Percentiles rank a stretch among this genome's conserved stretches.
Evolutionary conservation across 2,888 invertebrate genomes (phyloP).

Genomic region (Miltochrista miniata): DNA sequence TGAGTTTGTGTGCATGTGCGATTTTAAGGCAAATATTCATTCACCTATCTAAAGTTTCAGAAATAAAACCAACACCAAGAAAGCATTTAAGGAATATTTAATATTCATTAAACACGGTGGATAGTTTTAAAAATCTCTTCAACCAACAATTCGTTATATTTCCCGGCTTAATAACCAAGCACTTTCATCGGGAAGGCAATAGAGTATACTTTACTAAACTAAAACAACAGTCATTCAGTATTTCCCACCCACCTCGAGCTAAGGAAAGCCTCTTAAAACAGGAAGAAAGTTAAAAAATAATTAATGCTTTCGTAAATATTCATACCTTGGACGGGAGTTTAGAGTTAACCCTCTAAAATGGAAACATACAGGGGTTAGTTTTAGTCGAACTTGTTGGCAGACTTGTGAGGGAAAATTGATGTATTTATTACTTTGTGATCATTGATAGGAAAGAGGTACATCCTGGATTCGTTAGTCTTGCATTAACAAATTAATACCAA

Average conservation of each 20-base stretch:
- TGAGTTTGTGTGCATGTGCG: no score
- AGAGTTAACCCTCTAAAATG: slow-evolving; percentile 69
- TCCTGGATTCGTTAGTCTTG: no score
- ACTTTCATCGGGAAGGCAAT: slow-evolving; percentile 28
- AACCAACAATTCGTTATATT: slow-evolving; percentile 21
- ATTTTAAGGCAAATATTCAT: no score
- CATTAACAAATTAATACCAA: no score
- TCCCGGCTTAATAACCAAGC: slow-evolving; percentile 32
- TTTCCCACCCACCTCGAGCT: slow-evolving; percentile 57
- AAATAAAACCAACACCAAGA: no score
- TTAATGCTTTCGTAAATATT: slow-evolving; percentile 85
- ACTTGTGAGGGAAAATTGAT: neutral
- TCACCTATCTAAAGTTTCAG: no score
- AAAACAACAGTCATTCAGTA: slow-evolving; percentile 62
- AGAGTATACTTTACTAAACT: slow-evolving; percentile 39
- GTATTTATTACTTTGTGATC: neutral
- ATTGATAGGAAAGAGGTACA: neutral
- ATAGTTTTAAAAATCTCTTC: slow-evolving; percentile 1
- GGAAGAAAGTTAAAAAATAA: slow-evolving; percentile 83
- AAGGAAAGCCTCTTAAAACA: slow-evolving; percentile 77
- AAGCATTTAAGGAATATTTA: no score
- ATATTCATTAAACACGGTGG: no score
- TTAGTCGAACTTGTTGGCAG: slow-evolving; percentile 5
- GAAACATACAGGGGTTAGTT: slow-evolving; percentile 36
- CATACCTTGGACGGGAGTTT: slow-evolving; percentile 79